phyloP scores from a whole-genome alignment of 2,888 invertebrate species.

The Ethmia dodecea region DNA sequence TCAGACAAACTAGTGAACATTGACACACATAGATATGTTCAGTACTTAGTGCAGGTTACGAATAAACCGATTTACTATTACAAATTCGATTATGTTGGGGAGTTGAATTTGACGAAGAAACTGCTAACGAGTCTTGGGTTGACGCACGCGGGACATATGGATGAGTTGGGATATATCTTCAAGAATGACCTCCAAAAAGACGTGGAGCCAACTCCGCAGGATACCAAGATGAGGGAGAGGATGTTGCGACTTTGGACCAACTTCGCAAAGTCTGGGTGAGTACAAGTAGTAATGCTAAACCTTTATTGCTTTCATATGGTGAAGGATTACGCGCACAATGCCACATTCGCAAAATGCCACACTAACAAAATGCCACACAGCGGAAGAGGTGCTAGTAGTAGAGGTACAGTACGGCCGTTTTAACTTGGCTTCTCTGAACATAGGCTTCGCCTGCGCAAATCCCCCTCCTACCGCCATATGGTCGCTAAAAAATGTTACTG shows the following conservation, averaged over 20 bases:
- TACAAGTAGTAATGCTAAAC: too few species aligned
- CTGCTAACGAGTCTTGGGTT: constrained; percentile 27
- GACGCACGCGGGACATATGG: constrained; percentile 48
- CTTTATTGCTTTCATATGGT: too few species aligned
- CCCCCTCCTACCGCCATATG: too few species aligned
- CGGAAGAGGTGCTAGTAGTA: too few species aligned
- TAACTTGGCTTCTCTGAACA: too few species aligned
- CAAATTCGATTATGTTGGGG: constrained; percentile 62
- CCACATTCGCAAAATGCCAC: too few species aligned
- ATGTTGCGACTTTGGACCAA: constrained; percentile 66
- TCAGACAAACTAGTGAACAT: constrained; percentile 50
- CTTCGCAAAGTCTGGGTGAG: constrained; percentile 69
- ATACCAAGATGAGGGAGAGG: constrained; percentile 57
- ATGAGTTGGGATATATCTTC: constrained; percentile 62
- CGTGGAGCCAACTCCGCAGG: constrained; percentile 45
- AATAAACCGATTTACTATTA: constrained; percentile 59
- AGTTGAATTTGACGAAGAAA: constrained; percentile 42
- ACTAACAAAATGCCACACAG: too few species aligned
- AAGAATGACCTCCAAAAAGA: constrained; percentile 46
- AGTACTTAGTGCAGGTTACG: constrained; percentile 46
- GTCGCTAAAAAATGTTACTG: too few species aligned
- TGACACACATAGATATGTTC: constrained; percentile 50
- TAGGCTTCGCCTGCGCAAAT: too few species aligned
- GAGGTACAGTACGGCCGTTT: too few species aligned
- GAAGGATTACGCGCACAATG: too few species aligned